Conservation (phyloP, 2,888 invertebrate genomes). For the Dendrolimus houi region DNA sequence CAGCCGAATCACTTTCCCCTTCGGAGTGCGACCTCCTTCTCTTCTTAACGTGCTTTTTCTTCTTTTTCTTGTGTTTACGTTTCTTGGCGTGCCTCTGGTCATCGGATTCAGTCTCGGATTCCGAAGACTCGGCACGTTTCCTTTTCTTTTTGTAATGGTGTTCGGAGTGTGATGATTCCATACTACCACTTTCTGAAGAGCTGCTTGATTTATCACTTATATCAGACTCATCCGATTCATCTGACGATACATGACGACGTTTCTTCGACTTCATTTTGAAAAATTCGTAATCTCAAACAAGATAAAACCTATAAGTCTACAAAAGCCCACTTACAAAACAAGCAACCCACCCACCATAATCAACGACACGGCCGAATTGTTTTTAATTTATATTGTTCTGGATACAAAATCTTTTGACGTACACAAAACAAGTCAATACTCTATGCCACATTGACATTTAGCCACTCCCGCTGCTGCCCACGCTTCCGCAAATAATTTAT, state of each 20-base stretch:
- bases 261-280: constrained; percentile 58
- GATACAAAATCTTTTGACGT: no score
- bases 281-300: not conserved
- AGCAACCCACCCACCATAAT: no score
- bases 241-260: constrained; percentile 57
- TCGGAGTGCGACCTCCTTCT: constrained; percentile 52
- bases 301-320: not conserved
- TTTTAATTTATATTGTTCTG: no score
- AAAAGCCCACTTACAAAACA: no score
- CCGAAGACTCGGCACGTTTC: constrained; percentile 59
- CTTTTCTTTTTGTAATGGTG: constrained; percentile 64
- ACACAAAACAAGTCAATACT: no score
- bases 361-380: no score
- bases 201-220: constrained; percentile 51
- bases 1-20: constrained; percentile 37
- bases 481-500: no score
- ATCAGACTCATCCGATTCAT: constrained; percentile 59
- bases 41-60: constrained; percentile 67
- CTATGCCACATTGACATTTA: no score
- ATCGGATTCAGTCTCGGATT: constrained; percentile 59
- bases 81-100: constrained; percentile 58
- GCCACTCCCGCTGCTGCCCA: no score
- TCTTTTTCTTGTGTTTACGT: constrained; percentile 72
- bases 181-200: constrained; percentile 60
- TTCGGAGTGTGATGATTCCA: constrained; percentile 52